A percentile compares a stretch with the other conserved stretches of the same genome.
These are phyloP conservation scores for Villa cingulata DNA, from an alignment of 2,888 invertebrate genomes.

Conservation along the genomic window DNA sequence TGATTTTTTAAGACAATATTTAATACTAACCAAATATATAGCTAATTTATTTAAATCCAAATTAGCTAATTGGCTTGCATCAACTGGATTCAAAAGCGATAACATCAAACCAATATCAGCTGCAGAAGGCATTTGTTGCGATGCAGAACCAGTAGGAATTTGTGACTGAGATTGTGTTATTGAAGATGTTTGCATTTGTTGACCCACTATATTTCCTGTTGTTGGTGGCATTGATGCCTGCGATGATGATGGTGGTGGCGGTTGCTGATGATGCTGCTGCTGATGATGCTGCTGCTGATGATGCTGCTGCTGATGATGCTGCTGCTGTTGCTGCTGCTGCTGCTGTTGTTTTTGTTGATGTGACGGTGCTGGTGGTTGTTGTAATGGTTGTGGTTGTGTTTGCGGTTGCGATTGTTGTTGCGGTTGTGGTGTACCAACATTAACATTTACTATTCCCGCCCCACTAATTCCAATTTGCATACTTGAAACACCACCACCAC, in stretches of 20 bases:
- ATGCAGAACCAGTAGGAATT: constrained; percentile 13
- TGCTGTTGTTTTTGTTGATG: constrained; percentile 19
- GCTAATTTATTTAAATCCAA: constrained; percentile 62
- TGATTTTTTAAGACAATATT: constrained; percentile 13
- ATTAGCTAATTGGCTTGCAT: constrained; percentile 49
- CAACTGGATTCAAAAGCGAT: constrained; percentile 35
- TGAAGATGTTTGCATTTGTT: constrained; percentile 21
- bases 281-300: too few relatives aligned
- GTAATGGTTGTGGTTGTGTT: constrained; percentile 23
- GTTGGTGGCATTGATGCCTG: constrained; percentile 13
- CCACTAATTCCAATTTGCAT: constrained; percentile 4
- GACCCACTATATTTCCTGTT: too few relatives aligned
- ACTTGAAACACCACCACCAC: not conserved
- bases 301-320: too few relatives aligned
- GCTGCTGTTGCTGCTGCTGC: constrained; percentile 16
- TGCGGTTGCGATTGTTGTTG: constrained; percentile 16
- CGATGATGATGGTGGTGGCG: constrained; percentile 15
- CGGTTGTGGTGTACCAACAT: constrained; percentile 12
- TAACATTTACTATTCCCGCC: not conserved
- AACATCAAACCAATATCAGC: constrained; percentile 37
- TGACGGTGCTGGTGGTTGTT: constrained; percentile 19
- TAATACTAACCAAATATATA: constrained; percentile 55
- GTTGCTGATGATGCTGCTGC: too few relatives aligned
- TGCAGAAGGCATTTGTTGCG: constrained; percentile 33
- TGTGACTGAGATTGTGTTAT: constrained; percentile 19